phyloP scores from a whole-genome alignment of 2,797 vertebrate genomes.

The Huso huso region DNA sequence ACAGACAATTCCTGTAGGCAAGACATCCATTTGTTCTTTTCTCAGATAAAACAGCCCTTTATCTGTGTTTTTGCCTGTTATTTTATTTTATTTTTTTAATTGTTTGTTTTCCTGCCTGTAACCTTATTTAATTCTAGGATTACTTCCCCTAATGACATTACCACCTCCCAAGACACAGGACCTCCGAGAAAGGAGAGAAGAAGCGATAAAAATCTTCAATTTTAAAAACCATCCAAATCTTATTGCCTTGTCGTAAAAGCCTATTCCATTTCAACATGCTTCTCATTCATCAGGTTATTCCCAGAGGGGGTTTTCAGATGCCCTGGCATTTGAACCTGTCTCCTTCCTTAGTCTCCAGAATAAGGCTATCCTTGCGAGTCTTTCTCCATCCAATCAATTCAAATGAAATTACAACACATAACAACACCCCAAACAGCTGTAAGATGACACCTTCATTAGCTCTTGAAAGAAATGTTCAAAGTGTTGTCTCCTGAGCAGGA shows the following conservation, averaged over 20 bases:
- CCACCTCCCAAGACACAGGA: slow-evolving; percentile 86
- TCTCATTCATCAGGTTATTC: slow-evolving; percentile 60
- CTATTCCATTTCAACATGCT: slow-evolving; percentile 75
- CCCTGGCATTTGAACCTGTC: slow-evolving; percentile 64
- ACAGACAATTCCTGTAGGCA: slow-evolving; percentile 46
- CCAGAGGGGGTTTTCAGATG: slow-evolving; percentile 63
- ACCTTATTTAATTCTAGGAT: slow-evolving; percentile 89
- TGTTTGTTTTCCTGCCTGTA: slow-evolving; percentile 90
- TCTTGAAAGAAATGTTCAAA: slow-evolving; percentile 69
- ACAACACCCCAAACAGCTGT: slow-evolving; percentile 65
- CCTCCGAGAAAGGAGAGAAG: slow-evolving; percentile 74
- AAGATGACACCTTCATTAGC: slow-evolving; percentile 81
- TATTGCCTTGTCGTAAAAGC: slow-evolving; percentile 86
- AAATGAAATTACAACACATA: slow-evolving; percentile 80
- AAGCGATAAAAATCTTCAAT: slow-evolving; percentile 85
- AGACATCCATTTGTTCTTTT: slow-evolving; percentile 45
- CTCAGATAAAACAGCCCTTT: slow-evolving; percentile 36
- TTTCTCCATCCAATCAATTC: slow-evolving; percentile 76
- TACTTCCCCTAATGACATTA: slow-evolving; percentile 89
- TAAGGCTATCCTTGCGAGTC: slow-evolving; percentile 65
- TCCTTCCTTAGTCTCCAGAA: slow-evolving; percentile 66
- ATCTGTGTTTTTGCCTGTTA: slow-evolving; percentile 35
- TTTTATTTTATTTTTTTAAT: slow-evolving; percentile 50
- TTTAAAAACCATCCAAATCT: slow-evolving; percentile 73
- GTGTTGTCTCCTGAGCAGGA: slow-evolving; percentile 70